A percentile compares a stretch with the other conserved stretches of the same genome.
Evolutionary conservation across 2,797 vertebrate species (phyloP).

Genomic region (Rousettus madagascariensis): DNA sequence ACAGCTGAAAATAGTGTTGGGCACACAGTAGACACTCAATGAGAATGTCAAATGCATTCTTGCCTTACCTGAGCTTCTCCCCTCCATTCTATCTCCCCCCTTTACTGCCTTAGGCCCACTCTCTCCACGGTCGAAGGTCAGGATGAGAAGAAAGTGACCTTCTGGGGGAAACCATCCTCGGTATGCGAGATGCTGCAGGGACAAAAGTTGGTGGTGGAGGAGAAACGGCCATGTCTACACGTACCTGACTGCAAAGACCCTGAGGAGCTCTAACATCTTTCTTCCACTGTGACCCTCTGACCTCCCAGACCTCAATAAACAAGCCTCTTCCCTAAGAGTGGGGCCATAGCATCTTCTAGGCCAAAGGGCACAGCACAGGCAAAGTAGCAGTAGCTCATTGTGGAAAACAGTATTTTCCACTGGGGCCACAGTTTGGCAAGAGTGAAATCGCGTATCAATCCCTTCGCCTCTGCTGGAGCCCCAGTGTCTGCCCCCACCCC

Average conservation of each 20-base stretch:
- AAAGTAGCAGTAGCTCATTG: background rate
- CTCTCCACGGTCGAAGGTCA: slow-evolving; percentile 63
- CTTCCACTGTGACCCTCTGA: slow-evolving; percentile 2
- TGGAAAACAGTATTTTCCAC: slow-evolving; percentile 22
- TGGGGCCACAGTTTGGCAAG: background rate
- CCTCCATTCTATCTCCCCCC: background rate
- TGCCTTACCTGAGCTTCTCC: slow-evolving; percentile 57
- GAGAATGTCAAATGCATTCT: slow-evolving; percentile 20
- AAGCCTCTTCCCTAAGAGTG: slow-evolving; percentile 12
- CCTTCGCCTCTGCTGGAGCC: background rate
- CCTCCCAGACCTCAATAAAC: slow-evolving; percentile 65
- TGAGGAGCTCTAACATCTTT: slow-evolving; percentile 7
- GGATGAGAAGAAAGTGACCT: slow-evolving; percentile 66
- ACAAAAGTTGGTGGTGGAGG: slow-evolving; percentile 59
- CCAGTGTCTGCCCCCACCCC: background rate
- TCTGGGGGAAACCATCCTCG: slow-evolving; percentile 70
- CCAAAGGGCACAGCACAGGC: background rate
- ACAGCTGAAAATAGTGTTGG: background rate
- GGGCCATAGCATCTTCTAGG: slow-evolving; percentile 27
- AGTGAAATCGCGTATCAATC: background rate
- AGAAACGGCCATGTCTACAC: slow-evolving; percentile 74
- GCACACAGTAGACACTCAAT: background rate
- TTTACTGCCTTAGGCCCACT: slow-evolving; percentile 58
- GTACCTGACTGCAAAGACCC: slow-evolving; percentile 75
- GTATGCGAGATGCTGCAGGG: slow-evolving; percentile 64